Conservation (phyloP, 2,888 invertebrate species). For the Myopa testacea region DNA sequence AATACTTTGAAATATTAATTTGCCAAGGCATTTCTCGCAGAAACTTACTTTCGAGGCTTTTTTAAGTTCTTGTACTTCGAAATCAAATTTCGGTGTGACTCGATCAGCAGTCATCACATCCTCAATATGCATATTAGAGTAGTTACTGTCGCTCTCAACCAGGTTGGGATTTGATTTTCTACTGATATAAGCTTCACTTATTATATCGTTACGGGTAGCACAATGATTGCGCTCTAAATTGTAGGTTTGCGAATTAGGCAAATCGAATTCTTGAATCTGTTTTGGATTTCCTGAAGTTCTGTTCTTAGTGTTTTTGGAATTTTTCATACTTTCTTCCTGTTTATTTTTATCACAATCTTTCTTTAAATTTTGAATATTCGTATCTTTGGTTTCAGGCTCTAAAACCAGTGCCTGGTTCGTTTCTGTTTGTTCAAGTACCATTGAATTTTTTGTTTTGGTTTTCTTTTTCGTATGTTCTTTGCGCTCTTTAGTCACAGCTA, state of each 20-base stretch:
- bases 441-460: background rate
- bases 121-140: conserved; percentile 70
- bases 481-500: conserved; percentile 44
- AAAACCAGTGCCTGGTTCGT: background rate
- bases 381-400: conserved; percentile 8
- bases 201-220: background rate
- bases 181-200: background rate
- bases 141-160: background rate
- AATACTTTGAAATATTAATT: background rate
- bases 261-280: background rate
- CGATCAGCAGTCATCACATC: conserved; percentile 58
- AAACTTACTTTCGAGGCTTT: conserved; percentile 71
- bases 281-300: background rate
- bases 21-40: conserved; percentile 1
- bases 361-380: background rate
- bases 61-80: conserved; percentile 73
- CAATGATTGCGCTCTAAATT: background rate
- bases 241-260: background rate
- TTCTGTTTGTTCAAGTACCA: background rate
- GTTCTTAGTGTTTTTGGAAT: background rate
- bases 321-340: background rate
- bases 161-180: background rate
- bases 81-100: conserved; percentile 65
- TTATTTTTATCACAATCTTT: conserved; percentile 4
- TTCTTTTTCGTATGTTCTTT: conserved; percentile 57